phyloP scores from a whole-genome alignment of 2,797 vertebrate species.

The Paguma larvata region DNA sequence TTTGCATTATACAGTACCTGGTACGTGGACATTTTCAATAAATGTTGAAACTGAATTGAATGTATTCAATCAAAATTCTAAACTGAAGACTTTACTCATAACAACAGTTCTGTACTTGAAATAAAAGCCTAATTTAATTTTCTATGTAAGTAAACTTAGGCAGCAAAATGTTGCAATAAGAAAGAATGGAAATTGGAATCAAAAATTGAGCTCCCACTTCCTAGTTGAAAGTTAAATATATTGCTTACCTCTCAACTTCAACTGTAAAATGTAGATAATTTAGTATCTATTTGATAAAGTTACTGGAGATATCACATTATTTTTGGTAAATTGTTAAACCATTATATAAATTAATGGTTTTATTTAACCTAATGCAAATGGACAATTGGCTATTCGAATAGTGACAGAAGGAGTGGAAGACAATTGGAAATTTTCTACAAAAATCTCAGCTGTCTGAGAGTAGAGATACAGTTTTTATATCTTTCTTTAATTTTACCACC shows the following conservation, averaged over 20 bases:
- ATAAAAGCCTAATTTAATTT: slow-evolving; percentile 21
- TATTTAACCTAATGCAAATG: background rate
- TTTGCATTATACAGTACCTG: background rate
- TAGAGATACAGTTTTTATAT: background rate
- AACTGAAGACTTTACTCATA: slow-evolving; percentile 14
- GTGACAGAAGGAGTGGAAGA: background rate
- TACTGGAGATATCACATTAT: background rate
- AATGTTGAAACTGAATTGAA: slow-evolving; percentile 17
- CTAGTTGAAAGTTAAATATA: background rate
- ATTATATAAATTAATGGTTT: slow-evolving; percentile 16
- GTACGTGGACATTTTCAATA: background rate
- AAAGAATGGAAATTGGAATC: slow-evolving; percentile 33
- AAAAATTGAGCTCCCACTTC: background rate
- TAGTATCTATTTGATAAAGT: background rate
- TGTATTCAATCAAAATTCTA: slow-evolving; percentile 25
- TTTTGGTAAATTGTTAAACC: background rate
- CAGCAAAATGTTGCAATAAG: background rate
- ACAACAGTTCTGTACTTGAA: background rate
- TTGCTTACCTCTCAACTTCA: background rate
- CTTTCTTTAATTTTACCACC: background rate
- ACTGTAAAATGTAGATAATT: background rate
- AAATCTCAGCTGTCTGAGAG: background rate
- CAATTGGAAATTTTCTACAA: background rate
- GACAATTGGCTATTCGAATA: slow-evolving; percentile 10
- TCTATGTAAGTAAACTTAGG: background rate